A percentile compares a stretch with the other conserved stretches of the same genome.
phyloP scores from a whole-genome alignment of 2,888 invertebrate genomes.

The Tupiocoris notatus region DNA sequence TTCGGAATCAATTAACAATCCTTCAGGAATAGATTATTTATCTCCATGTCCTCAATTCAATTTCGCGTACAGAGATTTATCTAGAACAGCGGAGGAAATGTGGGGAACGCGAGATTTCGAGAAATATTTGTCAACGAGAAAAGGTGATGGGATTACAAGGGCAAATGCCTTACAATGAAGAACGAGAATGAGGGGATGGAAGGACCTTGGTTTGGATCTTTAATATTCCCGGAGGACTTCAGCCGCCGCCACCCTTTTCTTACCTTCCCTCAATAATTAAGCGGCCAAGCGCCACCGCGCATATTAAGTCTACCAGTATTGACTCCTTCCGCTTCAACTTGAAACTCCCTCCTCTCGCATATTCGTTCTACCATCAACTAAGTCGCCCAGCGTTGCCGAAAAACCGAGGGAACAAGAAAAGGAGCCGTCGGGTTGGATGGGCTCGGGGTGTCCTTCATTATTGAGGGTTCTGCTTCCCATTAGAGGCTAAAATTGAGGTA shows the following conservation, averaged over 20 bases:
- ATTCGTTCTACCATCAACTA: constrained; percentile 2
- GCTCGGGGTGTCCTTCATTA: neutral
- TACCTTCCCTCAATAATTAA: constrained; percentile 29
- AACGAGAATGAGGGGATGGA: neutral
- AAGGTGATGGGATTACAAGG: neutral
- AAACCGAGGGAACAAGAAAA: neutral
- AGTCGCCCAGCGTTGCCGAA: neutral
- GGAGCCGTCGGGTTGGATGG: too few relatives aligned
- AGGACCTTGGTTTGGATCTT: neutral
- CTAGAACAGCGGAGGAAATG: too few relatives aligned
- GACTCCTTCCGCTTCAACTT: neutral
- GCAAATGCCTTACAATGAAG: neutral
- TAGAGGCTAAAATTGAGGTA: neutral
- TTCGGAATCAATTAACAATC: too few relatives aligned
- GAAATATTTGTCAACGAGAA: neutral
- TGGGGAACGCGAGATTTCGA: neutral
- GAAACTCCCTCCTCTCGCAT: neutral
- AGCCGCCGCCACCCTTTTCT: neutral
- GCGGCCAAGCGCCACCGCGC: constrained; percentile 24
- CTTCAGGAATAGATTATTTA: too few relatives aligned
- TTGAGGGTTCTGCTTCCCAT: neutral
- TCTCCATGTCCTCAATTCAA: too few relatives aligned
- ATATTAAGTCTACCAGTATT: constrained; percentile 25
- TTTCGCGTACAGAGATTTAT: too few relatives aligned
- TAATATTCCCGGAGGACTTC: neutral